Conservation (phyloP, 2,113 vertebrate species). For the Pitta sordida region DNA sequence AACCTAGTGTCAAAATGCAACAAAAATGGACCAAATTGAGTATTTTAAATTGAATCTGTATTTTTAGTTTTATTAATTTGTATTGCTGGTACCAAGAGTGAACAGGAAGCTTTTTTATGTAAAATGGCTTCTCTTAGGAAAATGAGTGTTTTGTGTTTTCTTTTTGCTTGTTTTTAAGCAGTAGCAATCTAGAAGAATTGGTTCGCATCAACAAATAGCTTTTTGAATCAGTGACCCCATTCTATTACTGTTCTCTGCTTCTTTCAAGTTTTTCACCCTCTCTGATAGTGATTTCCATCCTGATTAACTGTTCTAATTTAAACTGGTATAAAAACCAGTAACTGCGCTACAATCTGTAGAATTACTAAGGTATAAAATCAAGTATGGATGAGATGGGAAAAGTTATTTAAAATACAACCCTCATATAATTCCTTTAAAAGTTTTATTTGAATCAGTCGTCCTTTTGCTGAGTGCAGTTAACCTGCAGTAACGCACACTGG, state of each 20-base stretch:
- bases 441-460: background rate
- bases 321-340: background rate
- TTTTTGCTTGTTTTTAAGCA: background rate
- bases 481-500: background rate
- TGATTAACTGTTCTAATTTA: background rate
- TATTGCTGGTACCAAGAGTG: background rate
- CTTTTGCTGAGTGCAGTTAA: background rate
- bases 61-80: background rate
- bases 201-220: background rate
- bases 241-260: background rate
- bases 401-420: background rate
- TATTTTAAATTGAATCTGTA: background rate
- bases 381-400: background rate
- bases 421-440: background rate
- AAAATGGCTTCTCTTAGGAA: background rate
- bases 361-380: background rate
- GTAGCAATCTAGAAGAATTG: background rate
- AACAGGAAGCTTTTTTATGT: background rate
- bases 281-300: background rate
- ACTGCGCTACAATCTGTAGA: background rate
- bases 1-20: background rate
- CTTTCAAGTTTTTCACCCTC: background rate
- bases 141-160: background rate
- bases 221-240: background rate
- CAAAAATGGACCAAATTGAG: background rate